phyloP scores from a whole-genome alignment of 2,113 vertebrate genomes.

The Camelus bactrianus region DNA sequence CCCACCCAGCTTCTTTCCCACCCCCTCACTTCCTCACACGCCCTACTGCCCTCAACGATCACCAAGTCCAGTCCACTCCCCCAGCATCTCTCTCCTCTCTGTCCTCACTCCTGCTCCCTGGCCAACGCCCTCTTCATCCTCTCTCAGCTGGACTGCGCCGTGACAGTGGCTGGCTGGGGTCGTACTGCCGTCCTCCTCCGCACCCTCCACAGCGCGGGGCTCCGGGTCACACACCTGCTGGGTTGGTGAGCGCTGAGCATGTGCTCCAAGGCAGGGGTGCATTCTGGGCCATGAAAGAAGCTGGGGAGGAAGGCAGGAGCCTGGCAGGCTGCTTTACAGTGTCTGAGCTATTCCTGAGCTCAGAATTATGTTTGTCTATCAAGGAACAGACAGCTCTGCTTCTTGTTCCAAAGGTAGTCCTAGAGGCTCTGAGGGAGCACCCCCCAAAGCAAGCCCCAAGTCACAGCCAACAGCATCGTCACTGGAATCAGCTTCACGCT shows the following conservation, averaged over 20 bases:
- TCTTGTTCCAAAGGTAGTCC: background rate
- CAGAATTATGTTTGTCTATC: background rate
- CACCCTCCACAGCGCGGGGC: background rate
- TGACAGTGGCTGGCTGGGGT: fast-evolving
- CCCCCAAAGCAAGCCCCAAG: background rate
- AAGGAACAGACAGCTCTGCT: background rate
- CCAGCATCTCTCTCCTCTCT: fast-evolving
- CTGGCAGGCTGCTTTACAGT: background rate
- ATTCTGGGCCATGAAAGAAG: background rate
- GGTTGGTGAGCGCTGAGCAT: background rate
- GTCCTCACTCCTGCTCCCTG: background rate
- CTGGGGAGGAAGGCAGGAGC: background rate
- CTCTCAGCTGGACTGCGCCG: background rate
- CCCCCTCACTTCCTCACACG: background rate
- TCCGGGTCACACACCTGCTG: background rate
- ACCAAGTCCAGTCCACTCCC: background rate
- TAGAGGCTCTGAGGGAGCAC: background rate
- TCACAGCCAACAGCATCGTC: background rate
- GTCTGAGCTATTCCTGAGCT: background rate
- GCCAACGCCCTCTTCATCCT: background rate
- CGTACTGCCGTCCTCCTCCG: background rate
- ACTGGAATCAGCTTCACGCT: background rate
- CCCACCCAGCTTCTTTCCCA: background rate
- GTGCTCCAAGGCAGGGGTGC: background rate
- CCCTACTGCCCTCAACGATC: too few species aligned